phyloP scores from a whole-genome alignment of 2,113 vertebrate species.

The Mixornis gularis region DNA sequence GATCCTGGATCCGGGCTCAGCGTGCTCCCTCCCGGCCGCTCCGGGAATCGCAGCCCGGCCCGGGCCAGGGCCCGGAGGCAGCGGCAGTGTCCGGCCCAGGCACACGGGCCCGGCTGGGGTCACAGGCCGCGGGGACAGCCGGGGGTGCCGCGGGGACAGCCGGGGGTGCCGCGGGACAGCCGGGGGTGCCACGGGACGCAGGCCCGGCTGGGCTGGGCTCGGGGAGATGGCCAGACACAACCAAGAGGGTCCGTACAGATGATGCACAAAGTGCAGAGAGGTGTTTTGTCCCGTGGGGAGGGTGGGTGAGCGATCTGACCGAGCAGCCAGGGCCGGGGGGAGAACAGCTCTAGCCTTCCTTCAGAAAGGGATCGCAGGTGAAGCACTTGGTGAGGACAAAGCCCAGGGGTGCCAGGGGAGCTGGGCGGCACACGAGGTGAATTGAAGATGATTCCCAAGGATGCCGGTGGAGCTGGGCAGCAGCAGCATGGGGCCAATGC shows the following conservation, averaged over 20 bases:
- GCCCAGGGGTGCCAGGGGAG: background rate
- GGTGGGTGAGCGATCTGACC: background rate
- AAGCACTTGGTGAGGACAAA: background rate
- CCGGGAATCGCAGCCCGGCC: background rate
- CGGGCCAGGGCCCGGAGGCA: background rate
- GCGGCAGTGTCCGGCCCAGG: no score
- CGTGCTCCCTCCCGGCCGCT: conserved; percentile 8
- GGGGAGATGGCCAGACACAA: background rate
- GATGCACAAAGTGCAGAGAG: background rate
- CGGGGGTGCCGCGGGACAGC: background rate
- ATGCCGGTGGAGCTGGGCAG: background rate
- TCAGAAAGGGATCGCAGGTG: background rate
- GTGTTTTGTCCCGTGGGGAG: accelerated
- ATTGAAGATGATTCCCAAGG: background rate
- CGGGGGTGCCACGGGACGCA: background rate
- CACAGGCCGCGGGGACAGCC: background rate
- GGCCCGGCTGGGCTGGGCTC: background rate
- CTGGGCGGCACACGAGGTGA: background rate
- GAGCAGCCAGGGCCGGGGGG: background rate
- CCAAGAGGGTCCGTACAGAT: background rate
- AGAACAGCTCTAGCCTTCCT: background rate
- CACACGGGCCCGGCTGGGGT: background rate
- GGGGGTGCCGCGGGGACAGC: background rate
- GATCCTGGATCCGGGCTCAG: background rate
- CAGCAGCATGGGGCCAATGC: accelerated